Conservation (phyloP, 2,113 vertebrate genomes). For the human (Homo sapiens) region GRCh38 chr13:31766501-31767000, state of each 20-base stretch:
- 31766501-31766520: not conserved
- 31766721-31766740: not conserved
- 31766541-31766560: not conserved
- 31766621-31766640: not conserved
- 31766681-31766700: conserved; percentile 28
- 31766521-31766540: not conserved
- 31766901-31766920: not conserved
- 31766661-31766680: not conserved
- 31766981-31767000: too few relatives aligned
- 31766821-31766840: not conserved
- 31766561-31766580: not conserved
- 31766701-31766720: not conserved
- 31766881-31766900: not conserved
- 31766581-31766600: not conserved
- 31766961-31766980: not conserved
- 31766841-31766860: not conserved
- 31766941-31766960: not conserved
- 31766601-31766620: not conserved
- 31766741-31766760: not conserved
- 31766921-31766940: not conserved
- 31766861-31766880: not conserved
- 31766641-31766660: not conserved
- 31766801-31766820: not conserved
- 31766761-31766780: not conserved
- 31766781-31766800: not conserved